Percentiles rank a stretch among this genome's conserved stretches.
Conservation (phyloP, 2,888 invertebrate genomes). For the Baccha elongata region DNA sequence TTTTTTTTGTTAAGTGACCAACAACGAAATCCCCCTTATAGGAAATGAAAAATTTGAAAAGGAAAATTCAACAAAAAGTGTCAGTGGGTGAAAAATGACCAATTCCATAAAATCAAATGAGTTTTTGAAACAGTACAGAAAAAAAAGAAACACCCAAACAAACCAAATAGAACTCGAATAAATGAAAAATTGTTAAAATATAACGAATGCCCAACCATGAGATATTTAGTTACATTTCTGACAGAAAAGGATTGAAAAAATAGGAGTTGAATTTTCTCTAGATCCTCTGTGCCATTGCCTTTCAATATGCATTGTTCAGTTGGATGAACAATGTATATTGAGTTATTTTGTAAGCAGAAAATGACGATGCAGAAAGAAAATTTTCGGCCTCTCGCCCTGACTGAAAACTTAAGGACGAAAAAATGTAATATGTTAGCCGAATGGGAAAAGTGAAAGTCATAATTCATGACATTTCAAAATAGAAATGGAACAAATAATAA, state of each 20-base stretch:
- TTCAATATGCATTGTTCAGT: constrained; percentile 20
- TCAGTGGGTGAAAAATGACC: constrained; percentile 73
- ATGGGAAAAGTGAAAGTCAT: constrained; percentile 70
- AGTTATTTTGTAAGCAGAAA: constrained; percentile 71
- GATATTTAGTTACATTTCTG: constrained; percentile 38
- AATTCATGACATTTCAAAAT: constrained; percentile 66
- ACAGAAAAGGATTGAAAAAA: constrained; percentile 22
- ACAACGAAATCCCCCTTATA: constrained; percentile 51
- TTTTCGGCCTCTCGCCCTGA: background rate
- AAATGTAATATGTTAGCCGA: constrained; percentile 42
- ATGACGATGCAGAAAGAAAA: constrained; percentile 52
- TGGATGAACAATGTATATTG: constrained; percentile 66
- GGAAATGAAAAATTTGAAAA: constrained; percentile 36
- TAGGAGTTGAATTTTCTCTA: constrained; percentile 5
- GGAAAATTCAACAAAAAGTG: constrained; percentile 33
- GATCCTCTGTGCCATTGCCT: background rate
- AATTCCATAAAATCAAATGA: constrained; percentile 72
- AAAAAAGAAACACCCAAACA: constrained; percentile 11
- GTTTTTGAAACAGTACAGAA: constrained; percentile 38
- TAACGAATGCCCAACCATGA: constrained; percentile 1
- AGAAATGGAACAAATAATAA: constrained; percentile 33
- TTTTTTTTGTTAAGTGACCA: constrained; percentile 64
- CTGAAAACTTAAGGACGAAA: constrained; percentile 35
- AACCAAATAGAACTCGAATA: constrained; percentile 57
- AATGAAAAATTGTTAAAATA: constrained; percentile 68